Evolutionary conservation across 2,113 vertebrate species (phyloP).

Genomic region (Tyto alba): DNA sequence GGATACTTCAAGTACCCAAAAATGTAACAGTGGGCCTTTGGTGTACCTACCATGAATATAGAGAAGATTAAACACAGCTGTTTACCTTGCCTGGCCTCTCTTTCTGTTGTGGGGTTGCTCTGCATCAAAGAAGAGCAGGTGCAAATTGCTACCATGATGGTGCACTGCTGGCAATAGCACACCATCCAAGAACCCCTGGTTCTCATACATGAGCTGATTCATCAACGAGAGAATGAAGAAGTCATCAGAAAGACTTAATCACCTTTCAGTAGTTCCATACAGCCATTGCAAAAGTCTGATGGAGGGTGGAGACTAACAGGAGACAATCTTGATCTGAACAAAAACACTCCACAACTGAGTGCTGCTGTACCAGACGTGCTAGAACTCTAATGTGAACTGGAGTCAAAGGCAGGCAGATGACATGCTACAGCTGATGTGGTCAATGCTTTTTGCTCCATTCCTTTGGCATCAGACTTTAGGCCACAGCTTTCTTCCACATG

Average conservation of each 20-base stretch:
- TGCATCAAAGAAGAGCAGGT: neutral
- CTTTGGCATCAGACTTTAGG: neutral
- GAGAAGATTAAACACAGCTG: neutral
- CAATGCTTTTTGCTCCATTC: neutral
- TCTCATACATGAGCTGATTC: neutral
- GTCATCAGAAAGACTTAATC: neutral
- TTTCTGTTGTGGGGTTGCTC: neutral
- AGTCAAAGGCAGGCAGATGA: neutral
- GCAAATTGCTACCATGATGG: neutral
- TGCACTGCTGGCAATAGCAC: neutral
- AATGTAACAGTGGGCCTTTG: neutral
- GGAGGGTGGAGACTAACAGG: neutral
- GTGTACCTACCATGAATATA: neutral
- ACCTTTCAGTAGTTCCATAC: neutral
- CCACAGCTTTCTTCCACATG: neutral
- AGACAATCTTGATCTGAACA: neutral
- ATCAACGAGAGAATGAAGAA: neutral
- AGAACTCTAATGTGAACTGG: neutral
- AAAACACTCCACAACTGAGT: neutral
- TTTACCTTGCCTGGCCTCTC: neutral
- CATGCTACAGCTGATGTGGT: neutral
- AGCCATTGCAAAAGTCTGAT: neutral
- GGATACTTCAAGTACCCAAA: neutral
- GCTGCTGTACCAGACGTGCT: rapidly evolving
- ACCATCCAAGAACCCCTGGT: neutral